Conservation (phyloP, 2,888 invertebrate species). For the Limenitis camilla region DNA sequence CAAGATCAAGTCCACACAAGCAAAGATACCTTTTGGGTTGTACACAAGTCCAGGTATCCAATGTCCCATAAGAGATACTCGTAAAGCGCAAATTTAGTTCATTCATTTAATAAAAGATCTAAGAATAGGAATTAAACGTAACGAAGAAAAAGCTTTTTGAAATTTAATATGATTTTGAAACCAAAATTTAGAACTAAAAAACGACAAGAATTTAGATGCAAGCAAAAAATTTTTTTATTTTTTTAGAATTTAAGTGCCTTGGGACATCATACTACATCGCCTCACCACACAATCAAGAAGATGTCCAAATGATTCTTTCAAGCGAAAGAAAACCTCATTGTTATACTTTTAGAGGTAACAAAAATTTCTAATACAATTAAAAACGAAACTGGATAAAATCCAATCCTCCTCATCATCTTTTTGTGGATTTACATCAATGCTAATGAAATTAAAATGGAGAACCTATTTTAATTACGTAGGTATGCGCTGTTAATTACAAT, state of each 20-base stretch:
- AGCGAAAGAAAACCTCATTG: conserved; percentile 66
- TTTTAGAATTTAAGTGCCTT: conserved; percentile 60
- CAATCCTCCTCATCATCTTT: too few species aligned
- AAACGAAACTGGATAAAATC: too few species aligned
- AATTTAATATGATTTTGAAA: too few species aligned
- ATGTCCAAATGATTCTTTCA: conserved; percentile 64
- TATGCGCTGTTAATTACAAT: too few species aligned
- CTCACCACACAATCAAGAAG: conserved; percentile 65
- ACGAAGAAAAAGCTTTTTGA: not conserved
- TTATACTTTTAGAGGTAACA: conserved; percentile 61
- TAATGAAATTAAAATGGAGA: too few species aligned
- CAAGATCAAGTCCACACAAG: conserved; percentile 59
- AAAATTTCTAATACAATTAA: not conserved
- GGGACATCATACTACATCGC: conserved; percentile 67
- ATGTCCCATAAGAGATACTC: too few species aligned
- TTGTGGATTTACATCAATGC: too few species aligned
- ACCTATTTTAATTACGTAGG: too few species aligned
- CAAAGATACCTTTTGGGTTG: conserved; percentile 64
- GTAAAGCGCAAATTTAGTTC: too few species aligned
- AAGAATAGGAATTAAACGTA: not conserved
- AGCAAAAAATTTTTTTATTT: not conserved
- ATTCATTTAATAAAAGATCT: too few species aligned
- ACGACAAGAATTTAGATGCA: not conserved
- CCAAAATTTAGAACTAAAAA: too few species aligned
- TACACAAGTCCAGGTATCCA: conserved; percentile 66